Base-by-base conservation (phyloP, 2,113 vertebrate genomes). In the Neotoma lepida region DNA sequence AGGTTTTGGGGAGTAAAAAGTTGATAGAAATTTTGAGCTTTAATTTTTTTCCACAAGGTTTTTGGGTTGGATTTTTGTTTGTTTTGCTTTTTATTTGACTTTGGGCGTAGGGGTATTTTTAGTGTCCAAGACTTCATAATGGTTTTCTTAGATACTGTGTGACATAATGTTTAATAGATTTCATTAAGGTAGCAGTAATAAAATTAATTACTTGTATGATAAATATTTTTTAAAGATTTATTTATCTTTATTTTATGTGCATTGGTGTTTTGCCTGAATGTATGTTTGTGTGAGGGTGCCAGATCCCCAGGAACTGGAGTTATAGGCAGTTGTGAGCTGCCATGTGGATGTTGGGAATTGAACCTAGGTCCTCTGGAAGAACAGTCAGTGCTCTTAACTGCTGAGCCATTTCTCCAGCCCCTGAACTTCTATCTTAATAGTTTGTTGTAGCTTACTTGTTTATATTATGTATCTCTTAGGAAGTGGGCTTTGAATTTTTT, bases 101-200 rank as follows among this genome's bases (percentile, higher is more conserved):
- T 82, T 82, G 15, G 17, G 28, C 8, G 6, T 58, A 7, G 7
- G n/a, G 70, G 56, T 82, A 86, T 92, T 90, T 94, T 68, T 93
- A 95, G 41, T 92, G 12, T 86, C 51, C 0, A 91, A 39, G 4
- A 7, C 24, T 93, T 93, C 39, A 44, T 70, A 78, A 26, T 30
- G 73, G 0, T 58, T 97, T 73, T 90, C 12, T 82, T 44, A 92
- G 77, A 91, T 95, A 86, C 58, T 89, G 7, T 93, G 15, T 90
- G 24, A 61, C 30, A 68, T 91, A 95, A 44, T 13, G 13, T 82
- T 46, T 70, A 70, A 51, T 94, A 49, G 4, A 56, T 89, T 94
- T 93, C 9, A 70, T 56, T 96, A 94, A 94, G 41, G 44, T 56
- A 81, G 33, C 35, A 54, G 22, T 76, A 92, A 88, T 0, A 93